Percentiles rank a stretch among this genome's conserved stretches.
Evolutionary conservation across 2,888 invertebrate species (phyloP).

Genomic region (Hipparchia sbordonii): DNA sequence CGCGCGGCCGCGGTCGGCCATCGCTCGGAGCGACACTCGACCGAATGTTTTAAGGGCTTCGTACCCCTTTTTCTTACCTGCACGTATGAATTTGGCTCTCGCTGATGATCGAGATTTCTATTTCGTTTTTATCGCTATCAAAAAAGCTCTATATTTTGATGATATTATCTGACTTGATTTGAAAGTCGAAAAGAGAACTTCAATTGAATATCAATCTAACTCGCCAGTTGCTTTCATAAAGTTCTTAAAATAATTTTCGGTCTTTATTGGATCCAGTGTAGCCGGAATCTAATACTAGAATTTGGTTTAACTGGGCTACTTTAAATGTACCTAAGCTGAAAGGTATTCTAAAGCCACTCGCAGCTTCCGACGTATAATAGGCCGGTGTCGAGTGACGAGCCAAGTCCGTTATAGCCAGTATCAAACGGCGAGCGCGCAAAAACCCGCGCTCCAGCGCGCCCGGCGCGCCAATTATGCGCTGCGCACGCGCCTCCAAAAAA

Average conservation of each 20-base stretch:
- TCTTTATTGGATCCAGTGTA: not conserved
- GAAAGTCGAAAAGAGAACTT: not conserved
- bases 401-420: slow-evolving; percentile 34
- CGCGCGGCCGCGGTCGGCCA: slow-evolving; percentile 57
- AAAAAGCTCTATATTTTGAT: not conserved
- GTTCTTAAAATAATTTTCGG: not conserved
- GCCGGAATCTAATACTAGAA: not conserved
- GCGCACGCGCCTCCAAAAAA: slow-evolving; percentile 82
- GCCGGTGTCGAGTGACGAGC: slow-evolving; percentile 25
- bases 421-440: slow-evolving; percentile 48
- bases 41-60: slow-evolving; percentile 62
- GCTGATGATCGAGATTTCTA: slow-evolving; percentile 13
- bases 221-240: not conserved
- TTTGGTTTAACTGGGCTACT: not conserved
- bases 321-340: not conserved
- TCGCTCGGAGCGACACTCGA: slow-evolving; percentile 62
- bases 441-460: slow-evolving; percentile 60
- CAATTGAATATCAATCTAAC: not conserved
- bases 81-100: slow-evolving; percentile 40
- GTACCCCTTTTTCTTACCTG: slow-evolving; percentile 75
- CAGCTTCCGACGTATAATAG: slow-evolving; percentile 14
- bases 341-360: not conserved
- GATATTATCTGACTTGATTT: not conserved
- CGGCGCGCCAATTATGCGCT: slow-evolving; percentile 72
- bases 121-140: slow-evolving; percentile 11